Conservation (phyloP, 2,797 vertebrate genomes). For the Rallus crepitans region DNA sequence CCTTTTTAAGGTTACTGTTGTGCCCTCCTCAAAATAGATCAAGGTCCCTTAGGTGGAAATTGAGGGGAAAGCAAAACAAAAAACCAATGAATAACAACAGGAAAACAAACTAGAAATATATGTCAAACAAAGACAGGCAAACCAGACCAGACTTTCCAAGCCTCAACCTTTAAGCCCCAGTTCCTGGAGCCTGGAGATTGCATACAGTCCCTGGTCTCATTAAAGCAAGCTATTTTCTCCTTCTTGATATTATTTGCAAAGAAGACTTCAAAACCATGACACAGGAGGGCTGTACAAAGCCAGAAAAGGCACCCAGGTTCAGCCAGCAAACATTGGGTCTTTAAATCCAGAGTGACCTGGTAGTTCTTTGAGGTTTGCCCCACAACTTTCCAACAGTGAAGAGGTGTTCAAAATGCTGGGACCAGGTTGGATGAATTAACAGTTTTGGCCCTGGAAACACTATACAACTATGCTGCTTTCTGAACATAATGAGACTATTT, state of each 20-base stretch:
- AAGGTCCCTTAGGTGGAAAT: constrained; percentile 11
- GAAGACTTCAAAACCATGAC: not conserved
- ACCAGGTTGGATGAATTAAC: not conserved
- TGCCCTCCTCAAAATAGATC: not conserved
- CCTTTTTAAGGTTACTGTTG: not conserved
- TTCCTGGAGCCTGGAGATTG: not conserved
- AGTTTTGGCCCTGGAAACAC: not conserved
- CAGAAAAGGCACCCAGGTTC: not conserved
- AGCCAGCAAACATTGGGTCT: not conserved
- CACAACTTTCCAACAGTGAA: not conserved
- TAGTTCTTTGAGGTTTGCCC: not conserved
- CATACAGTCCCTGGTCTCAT: not conserved
- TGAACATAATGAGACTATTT: not conserved
- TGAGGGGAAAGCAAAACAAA: not conserved
- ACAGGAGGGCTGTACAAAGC: not conserved
- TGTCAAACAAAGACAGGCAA: not conserved
- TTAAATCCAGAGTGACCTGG: not conserved
- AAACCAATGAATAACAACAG: not conserved
- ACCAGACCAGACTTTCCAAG: not conserved
- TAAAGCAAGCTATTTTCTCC: not conserved
- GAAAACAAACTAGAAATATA: constrained; percentile 18
- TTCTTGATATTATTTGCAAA: not conserved
- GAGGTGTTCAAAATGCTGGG: not conserved
- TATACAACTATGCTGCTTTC: not conserved
- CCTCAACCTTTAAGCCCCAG: not conserved